A percentile compares a stretch with the other conserved stretches of the same genome.
Evolutionary conservation across 1,140 invertebrate species (phyloP).

Genomic region (Bombus huntii): DNA sequence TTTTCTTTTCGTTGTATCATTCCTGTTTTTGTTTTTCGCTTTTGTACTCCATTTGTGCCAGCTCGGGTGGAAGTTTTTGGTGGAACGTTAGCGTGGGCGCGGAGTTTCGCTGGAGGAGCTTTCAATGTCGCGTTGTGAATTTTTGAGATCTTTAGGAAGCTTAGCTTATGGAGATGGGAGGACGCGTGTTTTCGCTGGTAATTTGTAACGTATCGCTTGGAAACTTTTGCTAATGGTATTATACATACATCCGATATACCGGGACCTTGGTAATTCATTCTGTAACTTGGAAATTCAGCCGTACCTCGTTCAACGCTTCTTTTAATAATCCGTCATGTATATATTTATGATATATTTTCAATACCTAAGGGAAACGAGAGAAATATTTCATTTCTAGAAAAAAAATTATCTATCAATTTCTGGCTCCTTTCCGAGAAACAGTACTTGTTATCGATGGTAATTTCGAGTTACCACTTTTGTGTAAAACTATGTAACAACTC

Average conservation of each 20-base stretch:
- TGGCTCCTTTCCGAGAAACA: background rate
- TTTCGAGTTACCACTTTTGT: no score
- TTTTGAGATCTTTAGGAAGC: no score
- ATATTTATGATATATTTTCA: background rate
- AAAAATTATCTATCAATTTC: slow-evolving; percentile 26
- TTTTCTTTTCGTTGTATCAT: background rate
- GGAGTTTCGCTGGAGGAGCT: no score
- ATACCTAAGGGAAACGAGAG: no score
- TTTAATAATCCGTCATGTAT: background rate
- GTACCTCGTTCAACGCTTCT: background rate
- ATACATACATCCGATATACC: background rate
- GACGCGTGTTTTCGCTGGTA: background rate
- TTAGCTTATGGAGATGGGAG: no score
- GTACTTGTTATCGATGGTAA: no score
- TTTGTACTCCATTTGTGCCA: background rate
- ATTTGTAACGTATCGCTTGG: background rate
- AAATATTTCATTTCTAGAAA: background rate
- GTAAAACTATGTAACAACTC: no score
- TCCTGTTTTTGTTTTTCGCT: background rate
- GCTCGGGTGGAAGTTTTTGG: no score
- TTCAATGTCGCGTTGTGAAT: no score
- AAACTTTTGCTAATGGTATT: background rate
- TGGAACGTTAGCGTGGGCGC: no score
- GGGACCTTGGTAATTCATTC: background rate
- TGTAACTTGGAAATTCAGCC: background rate